A percentile compares a stretch with the other conserved stretches of the same genome.
These are phyloP conservation scores for Mactra quadrangularis DNA, from an alignment of 1,140 invertebrate species.

Conservation along the genomic window DNA sequence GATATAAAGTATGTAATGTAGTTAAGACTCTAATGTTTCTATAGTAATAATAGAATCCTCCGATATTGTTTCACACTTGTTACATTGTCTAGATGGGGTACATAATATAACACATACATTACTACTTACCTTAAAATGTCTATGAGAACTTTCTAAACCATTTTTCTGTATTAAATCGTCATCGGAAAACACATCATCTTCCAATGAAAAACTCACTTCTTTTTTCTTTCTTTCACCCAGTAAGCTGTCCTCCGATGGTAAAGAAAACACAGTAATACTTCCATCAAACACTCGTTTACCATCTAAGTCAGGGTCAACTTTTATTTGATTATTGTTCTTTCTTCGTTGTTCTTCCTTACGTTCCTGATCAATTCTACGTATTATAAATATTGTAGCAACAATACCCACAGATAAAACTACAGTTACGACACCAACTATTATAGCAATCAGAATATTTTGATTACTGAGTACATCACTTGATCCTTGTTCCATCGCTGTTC, in stretches of 20 bases:
- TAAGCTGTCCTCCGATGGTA: constrained; percentile 60
- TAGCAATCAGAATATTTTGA: constrained; percentile 54
- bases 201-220: constrained; percentile 58
- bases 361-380: constrained; percentile 53
- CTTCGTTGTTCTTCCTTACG: constrained; percentile 43
- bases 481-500: not conserved
- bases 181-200: constrained; percentile 62
- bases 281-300: constrained; percentile 56
- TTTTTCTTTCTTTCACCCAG: constrained; percentile 56
- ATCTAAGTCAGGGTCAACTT: constrained; percentile 40
- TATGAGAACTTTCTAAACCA: constrained; percentile 33
- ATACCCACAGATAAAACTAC: constrained; percentile 53
- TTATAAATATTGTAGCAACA: constrained; percentile 51
- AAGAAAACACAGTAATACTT: constrained; percentile 60
- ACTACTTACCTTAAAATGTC: constrained; percentile 62
- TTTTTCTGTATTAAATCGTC: constrained; percentile 57
- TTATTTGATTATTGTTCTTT: constrained; percentile 45
- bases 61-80: not conserved
- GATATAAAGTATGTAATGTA: too few relatives aligned
- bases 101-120: not conserved
- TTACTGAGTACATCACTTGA: constrained; percentile 32
- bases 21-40: too few relatives aligned
- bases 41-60: not conserved
- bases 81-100: not conserved
- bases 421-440: constrained; percentile 57